Conservation (phyloP, 37 sponge, comb jelly and placozoan species). For the Theonella swinhoei region DNA sequence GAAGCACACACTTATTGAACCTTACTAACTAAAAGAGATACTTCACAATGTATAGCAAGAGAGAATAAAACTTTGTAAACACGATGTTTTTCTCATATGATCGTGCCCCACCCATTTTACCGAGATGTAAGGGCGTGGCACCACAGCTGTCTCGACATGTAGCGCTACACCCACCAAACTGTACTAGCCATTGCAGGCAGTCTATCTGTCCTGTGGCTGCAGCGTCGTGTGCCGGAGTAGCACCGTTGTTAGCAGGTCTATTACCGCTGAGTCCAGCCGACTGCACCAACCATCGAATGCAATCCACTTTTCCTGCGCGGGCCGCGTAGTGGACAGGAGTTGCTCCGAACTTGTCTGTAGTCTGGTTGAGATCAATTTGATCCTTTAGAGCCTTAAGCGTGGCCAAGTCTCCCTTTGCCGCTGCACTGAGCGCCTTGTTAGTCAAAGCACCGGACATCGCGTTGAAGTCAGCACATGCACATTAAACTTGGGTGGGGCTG, state of each 20-base stretch:
- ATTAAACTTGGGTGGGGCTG: neutral
- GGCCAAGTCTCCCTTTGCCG: slow-evolving; percentile 51
- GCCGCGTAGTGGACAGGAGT: slow-evolving; percentile 80
- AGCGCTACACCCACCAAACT: slow-evolving; percentile 40
- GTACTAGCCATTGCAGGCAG: slow-evolving; percentile 71
- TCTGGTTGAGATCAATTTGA: slow-evolving; percentile 27
- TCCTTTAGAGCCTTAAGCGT: slow-evolving; percentile 15
- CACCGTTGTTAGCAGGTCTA: slow-evolving; percentile 60
- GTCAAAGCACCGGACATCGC: slow-evolving; percentile 1
- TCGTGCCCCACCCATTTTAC: slow-evolving; percentile 22
- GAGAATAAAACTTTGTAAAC: neutral
- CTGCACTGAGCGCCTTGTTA: slow-evolving; percentile 43
- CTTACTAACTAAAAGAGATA: too few relatives aligned
- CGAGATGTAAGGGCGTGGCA: slow-evolving; percentile 70
- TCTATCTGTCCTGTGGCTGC: slow-evolving; percentile 76
- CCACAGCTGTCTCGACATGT: slow-evolving; percentile 27
- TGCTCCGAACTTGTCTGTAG: slow-evolving; percentile 70
- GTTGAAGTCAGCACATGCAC: too few relatives aligned
- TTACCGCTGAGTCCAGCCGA: slow-evolving; percentile 34
- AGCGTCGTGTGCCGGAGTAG: slow-evolving; percentile 77
- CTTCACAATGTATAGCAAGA: too few relatives aligned
- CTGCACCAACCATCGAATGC: slow-evolving; percentile 61
- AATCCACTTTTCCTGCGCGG: slow-evolving; percentile 56
- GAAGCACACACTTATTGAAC: too few relatives aligned
- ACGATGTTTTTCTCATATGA: neutral